Conservation (phyloP, 2,888 invertebrate genomes). For the Erebia ligea region DNA sequence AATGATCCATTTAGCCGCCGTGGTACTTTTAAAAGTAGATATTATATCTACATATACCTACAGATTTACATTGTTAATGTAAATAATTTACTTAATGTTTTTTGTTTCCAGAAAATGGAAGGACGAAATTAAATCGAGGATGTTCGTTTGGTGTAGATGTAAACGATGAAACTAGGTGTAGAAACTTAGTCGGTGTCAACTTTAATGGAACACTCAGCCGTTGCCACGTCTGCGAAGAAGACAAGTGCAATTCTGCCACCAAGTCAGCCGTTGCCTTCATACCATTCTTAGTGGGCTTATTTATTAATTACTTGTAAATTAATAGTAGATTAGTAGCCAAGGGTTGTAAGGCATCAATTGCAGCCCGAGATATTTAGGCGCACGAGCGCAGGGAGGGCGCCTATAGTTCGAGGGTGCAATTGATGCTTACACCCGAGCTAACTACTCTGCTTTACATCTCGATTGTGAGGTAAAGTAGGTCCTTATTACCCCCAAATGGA, state of each 20-base stretch:
- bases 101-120: constrained; percentile 55
- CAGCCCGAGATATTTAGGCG: no score
- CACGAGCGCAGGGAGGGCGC: no score
- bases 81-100: constrained; percentile 7
- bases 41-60: no score
- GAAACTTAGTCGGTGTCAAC: constrained; percentile 45
- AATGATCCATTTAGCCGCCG: no score
- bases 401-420: no score
- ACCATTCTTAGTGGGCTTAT: constrained; percentile 30
- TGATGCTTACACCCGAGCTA: no score
- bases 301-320: constrained; percentile 3
- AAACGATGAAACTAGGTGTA: constrained; percentile 46
- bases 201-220: constrained; percentile 43
- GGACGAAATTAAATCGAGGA: constrained; percentile 51
- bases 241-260: constrained; percentile 59
- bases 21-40: no score
- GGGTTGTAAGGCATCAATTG: no score
- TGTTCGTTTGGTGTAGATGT: constrained; percentile 53
- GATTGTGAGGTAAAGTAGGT: no score
- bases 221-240: constrained; percentile 55
- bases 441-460: no score
- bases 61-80: background rate
- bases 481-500: no score
- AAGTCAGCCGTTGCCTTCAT: constrained; percentile 44
- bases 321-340: no score